Evolutionary conservation across 1,140 invertebrate species (phyloP).

Genomic region (Palaemon carinicauda): DNA sequence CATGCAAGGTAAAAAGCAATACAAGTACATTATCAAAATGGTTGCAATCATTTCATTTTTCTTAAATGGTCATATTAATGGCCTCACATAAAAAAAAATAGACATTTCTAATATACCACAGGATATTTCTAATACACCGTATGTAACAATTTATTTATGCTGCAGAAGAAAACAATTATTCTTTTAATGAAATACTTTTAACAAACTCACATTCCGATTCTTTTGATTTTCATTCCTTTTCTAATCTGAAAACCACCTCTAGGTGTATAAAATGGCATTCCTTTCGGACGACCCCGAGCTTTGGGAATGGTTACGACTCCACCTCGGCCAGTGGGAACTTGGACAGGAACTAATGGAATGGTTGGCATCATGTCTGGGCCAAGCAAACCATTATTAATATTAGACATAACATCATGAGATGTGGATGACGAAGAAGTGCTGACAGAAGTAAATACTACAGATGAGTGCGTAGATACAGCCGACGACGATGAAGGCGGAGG

Average conservation of each 20-base stretch:
- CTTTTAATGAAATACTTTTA: no score
- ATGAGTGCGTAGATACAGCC: not conserved
- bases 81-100: no score
- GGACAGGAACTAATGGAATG: slow-evolving; percentile 57
- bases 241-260: slow-evolving; percentile 30
- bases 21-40: no score
- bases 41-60: no score
- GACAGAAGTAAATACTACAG: slow-evolving; percentile 9
- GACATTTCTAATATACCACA: no score
- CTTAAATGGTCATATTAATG: no score
- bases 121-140: no score
- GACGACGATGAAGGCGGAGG: not conserved
- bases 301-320: slow-evolving; percentile 35
- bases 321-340: slow-evolving; percentile 42
- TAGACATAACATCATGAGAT: not conserved
- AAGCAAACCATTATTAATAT: slow-evolving; percentile 10
- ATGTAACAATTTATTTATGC: no score
- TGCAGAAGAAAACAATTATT: no score
- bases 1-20: no score
- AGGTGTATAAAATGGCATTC: slow-evolving; percentile 26
- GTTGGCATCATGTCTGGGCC: slow-evolving; percentile 59
- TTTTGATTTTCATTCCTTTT: slow-evolving; percentile 49
- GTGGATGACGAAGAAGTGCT: slow-evolving; percentile 1
- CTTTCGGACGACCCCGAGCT: slow-evolving; percentile 30
- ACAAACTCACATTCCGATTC: slow-evolving; percentile 40